Conservation (phyloP, 2,797 vertebrate species). For the Schizopygopsis pylzovi region DNA sequence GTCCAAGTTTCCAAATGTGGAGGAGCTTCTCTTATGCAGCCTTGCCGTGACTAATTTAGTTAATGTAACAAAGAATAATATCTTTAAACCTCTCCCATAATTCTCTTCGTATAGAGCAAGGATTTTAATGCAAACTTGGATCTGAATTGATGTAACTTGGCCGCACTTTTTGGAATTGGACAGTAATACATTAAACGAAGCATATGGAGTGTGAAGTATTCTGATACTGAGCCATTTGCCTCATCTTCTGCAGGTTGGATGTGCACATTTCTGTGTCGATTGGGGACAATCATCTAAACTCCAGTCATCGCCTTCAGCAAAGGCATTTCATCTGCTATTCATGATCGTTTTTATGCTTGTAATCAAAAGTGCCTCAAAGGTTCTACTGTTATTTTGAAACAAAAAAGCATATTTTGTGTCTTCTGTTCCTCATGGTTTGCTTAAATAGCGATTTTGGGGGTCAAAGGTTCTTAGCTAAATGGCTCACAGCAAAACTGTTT, state of each 20-base stretch:
- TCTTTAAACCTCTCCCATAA: constrained; percentile 63
- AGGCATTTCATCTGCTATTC: constrained; percentile 17
- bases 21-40: constrained; percentile 61
- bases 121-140: constrained; percentile 27
- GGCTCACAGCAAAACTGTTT: constrained; percentile 21
- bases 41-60: constrained; percentile 75
- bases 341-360: background rate
- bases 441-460: background rate
- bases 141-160: constrained; percentile 52
- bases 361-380: constrained; percentile 2
- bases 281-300: constrained; percentile 25
- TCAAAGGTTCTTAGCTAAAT: constrained; percentile 18
- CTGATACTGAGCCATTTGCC: constrained; percentile 22
- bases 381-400: constrained; percentile 12
- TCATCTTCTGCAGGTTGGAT: constrained; percentile 36
- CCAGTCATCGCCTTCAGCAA: constrained; percentile 1
- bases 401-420: background rate
- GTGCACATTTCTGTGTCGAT: background rate
- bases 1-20: constrained; percentile 74
- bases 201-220: constrained; percentile 34
- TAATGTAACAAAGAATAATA: constrained; percentile 75
- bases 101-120: constrained; percentile 12
- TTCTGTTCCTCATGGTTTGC: background rate
- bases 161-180: constrained; percentile 34
- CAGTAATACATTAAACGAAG: constrained; percentile 24